Evolutionary conservation across 2,797 vertebrate species (phyloP), one percentile per base, ranked within the genome.

Genomic region (Sebastes wilsoni): DNA sequence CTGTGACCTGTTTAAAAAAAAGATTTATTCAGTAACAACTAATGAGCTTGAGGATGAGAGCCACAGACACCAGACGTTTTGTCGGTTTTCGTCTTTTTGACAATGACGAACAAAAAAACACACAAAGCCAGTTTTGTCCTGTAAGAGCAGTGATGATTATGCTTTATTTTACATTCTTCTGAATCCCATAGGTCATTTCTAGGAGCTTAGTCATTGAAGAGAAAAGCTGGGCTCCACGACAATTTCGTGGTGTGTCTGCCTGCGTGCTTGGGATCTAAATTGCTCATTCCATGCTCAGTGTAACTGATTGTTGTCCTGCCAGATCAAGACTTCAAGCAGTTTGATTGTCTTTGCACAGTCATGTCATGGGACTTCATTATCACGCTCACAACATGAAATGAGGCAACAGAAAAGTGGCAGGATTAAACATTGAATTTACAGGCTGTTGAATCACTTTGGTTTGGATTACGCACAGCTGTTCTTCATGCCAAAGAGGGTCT

Each of bases 341-440:
- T 85, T 86, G 64, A 84, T 75, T 86, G 61, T 87, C 36, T 88
- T 80, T 77, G 55, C 52, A 61, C 66, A 67, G 30, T n/a, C 66
- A 62, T 66, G 72, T 86, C 86, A 86, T 85, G 74, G 67, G 79
- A 88, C 60, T 59, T 90, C 42, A 81, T 88, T 85, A 75, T 82
- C 83, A 79, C 62, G 56, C 62, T 34, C 18, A 30, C 58, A 5
- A 55, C 60, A 81, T 34, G 23, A 70, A 69, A 83, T 28, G 25
- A 74, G 23, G n/a, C 46, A 54, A 38, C 3, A 27, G 22, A 14
- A 58, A 80, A 62, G 56, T 66, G 42, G 5, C 18, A 28, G 28
- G 16, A 28, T 64, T 49, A 56, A 75, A 84, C 23, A 66, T 11
- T 18, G 27, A 46, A 62, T 79, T 78, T 77, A 56, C 8, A 68